These are phyloP conservation scores for Lethenteron camtschaticum DNA, from an alignment of 2,113 vertebrate genomes.

Conservation along the genomic window DNA sequence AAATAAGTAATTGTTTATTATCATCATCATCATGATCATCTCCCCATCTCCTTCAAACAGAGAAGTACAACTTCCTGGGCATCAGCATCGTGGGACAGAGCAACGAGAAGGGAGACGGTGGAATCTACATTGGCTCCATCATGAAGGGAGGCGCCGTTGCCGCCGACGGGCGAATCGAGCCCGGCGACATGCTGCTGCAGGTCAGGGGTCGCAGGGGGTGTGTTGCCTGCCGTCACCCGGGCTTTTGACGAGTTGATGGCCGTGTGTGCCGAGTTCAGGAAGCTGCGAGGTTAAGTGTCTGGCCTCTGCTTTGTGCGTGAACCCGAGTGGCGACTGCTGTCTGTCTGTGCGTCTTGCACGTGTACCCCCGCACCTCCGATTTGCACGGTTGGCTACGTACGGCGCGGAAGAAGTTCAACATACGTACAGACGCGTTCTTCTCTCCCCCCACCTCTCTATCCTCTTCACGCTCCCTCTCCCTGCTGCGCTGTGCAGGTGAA, in stretches of 20 bases:
- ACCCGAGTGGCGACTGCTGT: too few species aligned
- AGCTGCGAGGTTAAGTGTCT: too few species aligned
- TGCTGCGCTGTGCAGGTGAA: slow-evolving; percentile 29
- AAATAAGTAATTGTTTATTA: too few species aligned
- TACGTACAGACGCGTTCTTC: background rate
- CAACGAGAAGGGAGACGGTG: slow-evolving; percentile 56
- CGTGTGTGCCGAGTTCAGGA: too few species aligned
- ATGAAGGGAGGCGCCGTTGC: slow-evolving; percentile 75
- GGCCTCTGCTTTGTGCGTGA: too few species aligned
- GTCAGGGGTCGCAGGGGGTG: slow-evolving; percentile 14
- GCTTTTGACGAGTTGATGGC: too few species aligned
- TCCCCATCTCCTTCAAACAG: slow-evolving; percentile 16
- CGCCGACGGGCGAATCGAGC: slow-evolving; percentile 58
- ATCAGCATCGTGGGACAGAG: slow-evolving; percentile 75
- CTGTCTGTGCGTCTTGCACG: too few species aligned
- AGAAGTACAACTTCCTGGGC: slow-evolving; percentile 72
- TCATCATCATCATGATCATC: too few species aligned
- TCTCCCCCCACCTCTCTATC: background rate
- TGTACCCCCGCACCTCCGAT: too few species aligned
- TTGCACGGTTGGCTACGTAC: too few species aligned
- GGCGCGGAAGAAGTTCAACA: too few species aligned
- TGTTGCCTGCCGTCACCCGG: background rate
- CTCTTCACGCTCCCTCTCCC: background rate
- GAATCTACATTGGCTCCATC: slow-evolving; percentile 78
- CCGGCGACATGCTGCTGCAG: slow-evolving; percentile 68